These are phyloP conservation scores for Marasmarcha lunaedactyla DNA, from an alignment of 2,888 invertebrate species.

Conservation along the genomic window DNA sequence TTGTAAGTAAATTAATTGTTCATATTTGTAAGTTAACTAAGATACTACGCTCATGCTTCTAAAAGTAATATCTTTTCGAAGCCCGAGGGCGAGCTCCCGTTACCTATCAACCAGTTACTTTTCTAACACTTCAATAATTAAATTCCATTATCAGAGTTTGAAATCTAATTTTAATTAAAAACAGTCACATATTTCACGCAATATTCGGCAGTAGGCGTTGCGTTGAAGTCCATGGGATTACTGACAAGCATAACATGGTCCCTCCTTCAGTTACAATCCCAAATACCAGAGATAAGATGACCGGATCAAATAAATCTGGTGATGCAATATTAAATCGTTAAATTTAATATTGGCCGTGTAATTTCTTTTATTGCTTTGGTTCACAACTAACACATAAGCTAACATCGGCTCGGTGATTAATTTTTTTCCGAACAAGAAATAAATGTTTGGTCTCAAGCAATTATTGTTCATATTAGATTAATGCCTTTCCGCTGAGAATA, in stretches of 20 bases:
- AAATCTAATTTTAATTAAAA: slow-evolving; percentile 69
- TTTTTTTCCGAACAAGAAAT: slow-evolving; percentile 42
- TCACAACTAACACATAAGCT: slow-evolving; percentile 53
- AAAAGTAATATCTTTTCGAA: background rate
- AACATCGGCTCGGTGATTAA: slow-evolving; percentile 51
- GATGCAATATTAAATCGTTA: slow-evolving; percentile 64
- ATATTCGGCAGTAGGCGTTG: slow-evolving; percentile 63
- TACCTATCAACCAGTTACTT: slow-evolving; percentile 29
- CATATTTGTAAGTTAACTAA: too few species aligned
- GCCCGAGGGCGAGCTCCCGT: slow-evolving; percentile 21
- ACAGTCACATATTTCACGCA: slow-evolving; percentile 64
- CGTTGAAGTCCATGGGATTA: slow-evolving; percentile 36
- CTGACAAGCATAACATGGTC: slow-evolving; percentile 14
- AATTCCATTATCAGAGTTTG: slow-evolving; percentile 54
- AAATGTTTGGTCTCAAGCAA: slow-evolving; percentile 61
- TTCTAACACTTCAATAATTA: slow-evolving; percentile 53
- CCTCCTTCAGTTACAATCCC: too few species aligned
- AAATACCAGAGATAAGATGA: slow-evolving; percentile 30
- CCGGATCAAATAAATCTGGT: slow-evolving; percentile 24
- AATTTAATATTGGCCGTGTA: slow-evolving; percentile 62
- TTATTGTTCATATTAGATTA: slow-evolving; percentile 47
- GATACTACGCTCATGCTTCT: too few species aligned
- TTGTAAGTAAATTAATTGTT: too few species aligned
- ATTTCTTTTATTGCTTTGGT: slow-evolving; percentile 65
- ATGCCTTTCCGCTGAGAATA: slow-evolving; percentile 30